phyloP scores from a whole-genome alignment of 2,797 vertebrate species.

The Coilia nasus region DNA sequence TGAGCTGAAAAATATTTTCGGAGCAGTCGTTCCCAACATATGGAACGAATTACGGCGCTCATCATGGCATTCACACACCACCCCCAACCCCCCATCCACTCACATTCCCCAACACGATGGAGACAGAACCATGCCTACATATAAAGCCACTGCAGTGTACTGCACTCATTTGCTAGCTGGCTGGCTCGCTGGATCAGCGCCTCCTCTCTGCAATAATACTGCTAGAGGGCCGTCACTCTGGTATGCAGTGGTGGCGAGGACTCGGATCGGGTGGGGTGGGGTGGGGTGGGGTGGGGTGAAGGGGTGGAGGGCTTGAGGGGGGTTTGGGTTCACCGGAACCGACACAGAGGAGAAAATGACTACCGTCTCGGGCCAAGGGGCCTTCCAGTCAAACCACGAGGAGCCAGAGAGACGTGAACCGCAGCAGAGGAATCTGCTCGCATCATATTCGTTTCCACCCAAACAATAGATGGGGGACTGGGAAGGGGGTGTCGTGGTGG shows the following conservation, averaged over 20 bases:
- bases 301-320: not conserved
- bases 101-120: not conserved
- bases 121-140: not conserved
- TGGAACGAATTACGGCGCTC: not conserved
- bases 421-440: slow-evolving; percentile 15
- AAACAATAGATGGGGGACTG: slow-evolving; percentile 40
- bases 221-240: not conserved
- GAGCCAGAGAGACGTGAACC: not conserved
- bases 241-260: not conserved
- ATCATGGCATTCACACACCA: slow-evolving; percentile 7
- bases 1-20: slow-evolving; percentile 16
- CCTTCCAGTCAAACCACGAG: not conserved
- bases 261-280: no score
- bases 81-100: not conserved
- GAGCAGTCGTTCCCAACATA: slow-evolving; percentile 18
- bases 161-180: not conserved
- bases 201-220: not conserved
- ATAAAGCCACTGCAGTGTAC: not conserved
- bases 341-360: not conserved
- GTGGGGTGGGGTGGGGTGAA: no score
- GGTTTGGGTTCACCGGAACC: not conserved
- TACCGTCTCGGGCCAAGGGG: not conserved
- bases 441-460: slow-evolving; percentile 29
- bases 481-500: slow-evolving; percentile 28
- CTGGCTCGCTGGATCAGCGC: not conserved